Percentiles rank a stretch among this genome's conserved stretches.
These are phyloP conservation scores for Platalea minor DNA, from an alignment of 2,797 vertebrate species.

Conservation along the genomic window DNA sequence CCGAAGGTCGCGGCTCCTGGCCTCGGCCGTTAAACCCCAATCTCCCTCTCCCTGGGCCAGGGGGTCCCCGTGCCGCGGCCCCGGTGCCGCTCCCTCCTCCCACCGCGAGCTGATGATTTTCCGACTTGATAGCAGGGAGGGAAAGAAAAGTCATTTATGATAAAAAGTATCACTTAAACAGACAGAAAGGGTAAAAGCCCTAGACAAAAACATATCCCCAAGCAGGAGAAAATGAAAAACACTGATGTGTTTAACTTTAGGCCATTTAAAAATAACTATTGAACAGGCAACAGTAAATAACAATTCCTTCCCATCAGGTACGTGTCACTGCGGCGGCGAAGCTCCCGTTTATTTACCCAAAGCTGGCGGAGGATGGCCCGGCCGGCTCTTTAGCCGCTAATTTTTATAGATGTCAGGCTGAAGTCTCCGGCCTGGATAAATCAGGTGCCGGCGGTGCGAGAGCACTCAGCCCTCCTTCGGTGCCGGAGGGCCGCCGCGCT, in stretches of 20 bases:
- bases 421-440: not conserved
- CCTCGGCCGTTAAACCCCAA: not conserved
- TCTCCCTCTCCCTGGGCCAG: fast-evolving
- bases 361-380: not conserved
- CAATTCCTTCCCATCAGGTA: not conserved
- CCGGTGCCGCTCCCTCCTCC: not conserved
- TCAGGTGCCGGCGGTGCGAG: not conserved
- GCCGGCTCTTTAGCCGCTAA: not conserved
- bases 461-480: fast-evolving
- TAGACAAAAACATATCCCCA: not conserved
- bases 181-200: not conserved
- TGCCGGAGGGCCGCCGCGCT: fast-evolving
- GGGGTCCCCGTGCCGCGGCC: fast-evolving
- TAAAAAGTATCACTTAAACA: not conserved
- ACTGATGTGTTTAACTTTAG: not conserved
- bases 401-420: not conserved
- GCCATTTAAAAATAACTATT: not conserved
- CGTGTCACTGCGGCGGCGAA: fast-evolving
- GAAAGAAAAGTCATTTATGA: not conserved
- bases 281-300: not conserved
- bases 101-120: not conserved
- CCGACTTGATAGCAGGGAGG: not conserved
- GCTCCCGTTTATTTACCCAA: not conserved
- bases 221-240: not conserved
- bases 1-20: fast-evolving